Evolutionary conservation across 2,888 invertebrate genomes (phyloP).

Genomic region (Campoletis raptor): DNA sequence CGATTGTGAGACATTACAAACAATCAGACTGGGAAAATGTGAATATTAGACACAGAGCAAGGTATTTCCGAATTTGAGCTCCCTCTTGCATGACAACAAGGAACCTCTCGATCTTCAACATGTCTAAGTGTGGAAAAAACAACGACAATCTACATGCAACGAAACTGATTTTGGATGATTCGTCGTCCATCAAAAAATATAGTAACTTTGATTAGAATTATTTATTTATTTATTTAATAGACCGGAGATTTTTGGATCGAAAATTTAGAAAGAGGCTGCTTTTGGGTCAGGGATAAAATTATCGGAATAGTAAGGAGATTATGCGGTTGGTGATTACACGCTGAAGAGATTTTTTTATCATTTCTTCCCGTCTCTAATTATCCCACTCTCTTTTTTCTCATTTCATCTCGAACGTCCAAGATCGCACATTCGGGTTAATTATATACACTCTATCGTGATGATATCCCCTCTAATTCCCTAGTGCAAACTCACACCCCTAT

Average conservation of each 20-base stretch:
- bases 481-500: slow-evolving; percentile 15
- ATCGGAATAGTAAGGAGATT: not conserved
- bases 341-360: not conserved
- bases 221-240: not conserved
- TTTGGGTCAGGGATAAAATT: not conserved
- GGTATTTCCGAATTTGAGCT: too few species aligned
- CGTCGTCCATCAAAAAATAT: too few species aligned
- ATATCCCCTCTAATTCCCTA: slow-evolving; percentile 18
- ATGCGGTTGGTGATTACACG: not conserved
- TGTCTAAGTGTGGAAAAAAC: too few species aligned
- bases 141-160: too few species aligned
- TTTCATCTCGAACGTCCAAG: not conserved
- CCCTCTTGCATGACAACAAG: too few species aligned
- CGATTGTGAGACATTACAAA: too few species aligned
- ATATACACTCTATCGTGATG: slow-evolving; percentile 18
- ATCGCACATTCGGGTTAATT: slow-evolving; percentile 14
- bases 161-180: too few species aligned
- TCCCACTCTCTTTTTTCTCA: not conserved
- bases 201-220: too few species aligned
- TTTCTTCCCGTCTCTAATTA: not conserved
- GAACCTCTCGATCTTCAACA: too few species aligned
- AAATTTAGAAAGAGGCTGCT: not conserved
- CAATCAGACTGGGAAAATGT: too few species aligned
- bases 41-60: too few species aligned
- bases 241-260: not conserved